phyloP scores from a whole-genome alignment of 2,888 invertebrate genomes.

The Piscicola geometra region DNA sequence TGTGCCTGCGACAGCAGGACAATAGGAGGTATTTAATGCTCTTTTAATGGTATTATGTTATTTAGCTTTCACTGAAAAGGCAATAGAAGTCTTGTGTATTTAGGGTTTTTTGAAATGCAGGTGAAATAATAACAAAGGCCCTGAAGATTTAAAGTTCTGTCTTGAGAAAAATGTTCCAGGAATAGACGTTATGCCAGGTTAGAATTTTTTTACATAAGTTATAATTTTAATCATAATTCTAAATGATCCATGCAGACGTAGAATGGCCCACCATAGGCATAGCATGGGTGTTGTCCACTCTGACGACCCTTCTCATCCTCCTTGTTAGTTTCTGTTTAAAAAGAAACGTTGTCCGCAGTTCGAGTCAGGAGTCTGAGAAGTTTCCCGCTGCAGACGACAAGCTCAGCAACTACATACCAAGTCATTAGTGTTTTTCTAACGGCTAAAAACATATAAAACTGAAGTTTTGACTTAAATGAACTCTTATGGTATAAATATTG shows the following conservation, averaged over 20 bases:
- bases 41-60: no score
- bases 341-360: no score
- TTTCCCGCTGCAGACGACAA: no score
- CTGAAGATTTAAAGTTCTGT: no score
- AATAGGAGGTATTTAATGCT: no score
- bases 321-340: not conserved
- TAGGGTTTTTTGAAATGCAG: no score
- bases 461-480: not conserved
- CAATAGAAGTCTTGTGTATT: no score
- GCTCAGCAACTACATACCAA: not conserved
- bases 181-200: not conserved
- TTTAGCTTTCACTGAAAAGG: no score
- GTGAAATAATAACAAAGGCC: no score
- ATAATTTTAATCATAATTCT: not conserved
- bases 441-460: not conserved
- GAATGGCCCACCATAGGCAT: slow-evolving; percentile 33
- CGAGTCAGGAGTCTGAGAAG: no score
- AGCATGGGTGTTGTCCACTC: slow-evolving; percentile 34
- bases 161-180: not conserved
- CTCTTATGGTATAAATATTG: no score
- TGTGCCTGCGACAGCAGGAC: no score
- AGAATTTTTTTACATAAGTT: not conserved
- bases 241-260: not conserved
- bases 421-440: not conserved
- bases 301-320: slow-evolving; percentile 18